A percentile compares a stretch with the other conserved stretches of the same genome.
Conservation (phyloP, 2,113 vertebrate species). For the Indicator maculatus region DNA sequence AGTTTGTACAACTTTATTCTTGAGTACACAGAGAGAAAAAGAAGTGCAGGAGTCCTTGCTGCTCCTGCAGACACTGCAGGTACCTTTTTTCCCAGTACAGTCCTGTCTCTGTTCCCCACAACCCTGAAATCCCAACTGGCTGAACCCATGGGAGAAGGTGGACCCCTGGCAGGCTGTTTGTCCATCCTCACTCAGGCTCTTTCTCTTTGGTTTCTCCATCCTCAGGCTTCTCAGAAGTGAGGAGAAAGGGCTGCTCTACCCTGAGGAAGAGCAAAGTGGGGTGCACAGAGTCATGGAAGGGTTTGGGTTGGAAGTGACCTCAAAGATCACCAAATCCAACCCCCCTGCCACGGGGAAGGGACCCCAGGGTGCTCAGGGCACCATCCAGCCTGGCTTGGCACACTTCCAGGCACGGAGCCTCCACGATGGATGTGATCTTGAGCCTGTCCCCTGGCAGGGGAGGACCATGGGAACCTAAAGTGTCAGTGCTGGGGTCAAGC, state of each 20-base stretch:
- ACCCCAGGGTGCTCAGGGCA: no score
- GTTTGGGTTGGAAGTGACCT: no score
- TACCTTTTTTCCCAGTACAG: neutral
- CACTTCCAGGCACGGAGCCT: no score
- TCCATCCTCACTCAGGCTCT: neutral
- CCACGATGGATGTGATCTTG: neutral
- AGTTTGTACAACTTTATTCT: slow-evolving; percentile 17
- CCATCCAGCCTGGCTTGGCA: no score
- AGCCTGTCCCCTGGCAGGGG: neutral
- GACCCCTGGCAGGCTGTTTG: fast-evolving
- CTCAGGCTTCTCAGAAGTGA: neutral
- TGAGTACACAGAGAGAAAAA: neutral
- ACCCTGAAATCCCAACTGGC: fast-evolving
- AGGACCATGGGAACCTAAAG: neutral
- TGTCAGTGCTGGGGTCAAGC: neutral
- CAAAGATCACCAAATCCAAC: no score
- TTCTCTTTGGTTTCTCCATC: fast-evolving
- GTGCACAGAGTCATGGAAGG: no score
- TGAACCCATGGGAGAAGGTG: neutral
- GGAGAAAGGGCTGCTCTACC: fast-evolving
- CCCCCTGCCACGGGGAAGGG: no score
- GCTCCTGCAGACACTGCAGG: neutral
- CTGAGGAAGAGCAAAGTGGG: neutral
- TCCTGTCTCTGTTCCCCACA: neutral
- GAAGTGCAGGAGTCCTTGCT: neutral